These are phyloP conservation scores for Atopsyche davidsoni DNA, from an alignment of 1,140 invertebrate species.

Conservation along the genomic window DNA sequence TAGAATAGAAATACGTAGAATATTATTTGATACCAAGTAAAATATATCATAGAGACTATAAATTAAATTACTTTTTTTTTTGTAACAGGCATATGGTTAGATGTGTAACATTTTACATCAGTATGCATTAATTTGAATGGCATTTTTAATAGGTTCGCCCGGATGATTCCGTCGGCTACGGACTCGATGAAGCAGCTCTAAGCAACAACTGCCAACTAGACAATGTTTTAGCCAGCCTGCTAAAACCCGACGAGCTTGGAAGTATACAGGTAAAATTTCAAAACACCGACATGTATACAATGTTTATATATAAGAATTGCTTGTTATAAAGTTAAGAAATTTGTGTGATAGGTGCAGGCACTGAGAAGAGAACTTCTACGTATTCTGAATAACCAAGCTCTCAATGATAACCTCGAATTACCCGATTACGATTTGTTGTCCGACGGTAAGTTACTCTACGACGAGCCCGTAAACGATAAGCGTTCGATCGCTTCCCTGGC, in stretches of 20 bases:
- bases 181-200: slow-evolving; percentile 2
- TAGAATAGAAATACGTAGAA: too few species aligned
- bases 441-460: slow-evolving; percentile 17
- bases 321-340: neutral
- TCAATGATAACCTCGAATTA: slow-evolving; percentile 12
- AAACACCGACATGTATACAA: neutral
- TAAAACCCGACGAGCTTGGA: slow-evolving; percentile 17
- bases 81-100: too few species aligned
- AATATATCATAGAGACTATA: too few species aligned
- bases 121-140: neutral
- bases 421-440: slow-evolving; percentile 19
- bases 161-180: slow-evolving; percentile 15
- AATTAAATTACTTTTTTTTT: too few species aligned
- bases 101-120: too few species aligned
- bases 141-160: slow-evolving; percentile 14
- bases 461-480: slow-evolving; percentile 17
- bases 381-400: slow-evolving; percentile 16
- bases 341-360: slow-evolving; percentile 19
- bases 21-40: too few species aligned
- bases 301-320: neutral
- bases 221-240: slow-evolving; percentile 20
- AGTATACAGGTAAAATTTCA: slow-evolving; percentile 22
- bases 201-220: slow-evolving; percentile 16
- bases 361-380: slow-evolving; percentile 38
- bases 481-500: slow-evolving; percentile 19